A percentile compares a stretch with the other conserved stretches of the same genome.
phyloP scores from a whole-genome alignment of 2,797 vertebrate genomes.

The Dipus sagitta region DNA sequence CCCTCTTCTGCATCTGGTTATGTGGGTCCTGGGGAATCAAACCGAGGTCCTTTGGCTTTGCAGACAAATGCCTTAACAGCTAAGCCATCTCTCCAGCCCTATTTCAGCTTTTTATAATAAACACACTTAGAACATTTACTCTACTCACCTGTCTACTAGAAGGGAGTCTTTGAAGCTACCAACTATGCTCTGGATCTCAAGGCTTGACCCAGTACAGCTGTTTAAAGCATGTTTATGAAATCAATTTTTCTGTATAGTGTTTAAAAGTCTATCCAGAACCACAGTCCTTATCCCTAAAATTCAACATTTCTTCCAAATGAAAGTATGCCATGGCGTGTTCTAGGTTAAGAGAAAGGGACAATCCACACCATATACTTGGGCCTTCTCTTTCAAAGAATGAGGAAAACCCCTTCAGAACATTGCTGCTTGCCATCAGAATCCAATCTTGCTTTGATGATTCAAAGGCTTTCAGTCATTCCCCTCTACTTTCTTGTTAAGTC shows the following conservation, averaged over 20 bases:
- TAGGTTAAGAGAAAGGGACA: constrained; percentile 34
- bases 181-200: constrained; percentile 4
- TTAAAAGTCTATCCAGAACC: neutral
- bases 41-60: too few species aligned
- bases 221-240: constrained; percentile 47
- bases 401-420: neutral
- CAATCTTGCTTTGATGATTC: constrained; percentile 1
- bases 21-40: too few species aligned
- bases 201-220: constrained; percentile 28
- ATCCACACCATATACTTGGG: neutral
- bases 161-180: neutral
- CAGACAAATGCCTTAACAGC: too few species aligned
- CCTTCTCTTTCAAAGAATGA: constrained; percentile 24
- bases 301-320: constrained; percentile 30
- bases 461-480: neutral
- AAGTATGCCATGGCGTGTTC: neutral
- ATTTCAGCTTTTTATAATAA: constrained; percentile 17
- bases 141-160: neutral
- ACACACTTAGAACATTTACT: constrained; percentile 44
- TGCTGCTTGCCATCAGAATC: constrained; percentile 6
- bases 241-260: neutral
- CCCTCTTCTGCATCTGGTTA: too few species aligned
- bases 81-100: too few species aligned
- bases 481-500: neutral
- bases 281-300: too few species aligned